Evolutionary conservation across 64 coral and sea anemone species (phyloP).

Genomic region (Trachythela sp.): DNA sequence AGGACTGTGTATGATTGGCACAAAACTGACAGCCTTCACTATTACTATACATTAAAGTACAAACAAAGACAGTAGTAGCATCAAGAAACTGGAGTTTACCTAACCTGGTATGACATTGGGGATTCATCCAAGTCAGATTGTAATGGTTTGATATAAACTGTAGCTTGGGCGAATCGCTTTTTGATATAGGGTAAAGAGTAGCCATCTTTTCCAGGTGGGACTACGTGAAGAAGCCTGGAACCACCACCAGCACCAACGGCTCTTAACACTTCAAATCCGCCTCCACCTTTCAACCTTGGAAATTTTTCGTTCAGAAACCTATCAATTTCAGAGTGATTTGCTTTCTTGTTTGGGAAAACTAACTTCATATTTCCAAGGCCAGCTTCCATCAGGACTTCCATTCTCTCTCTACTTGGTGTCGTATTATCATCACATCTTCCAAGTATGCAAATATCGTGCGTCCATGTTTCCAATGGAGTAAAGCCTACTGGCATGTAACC

Average conservation of each 20-base stretch:
- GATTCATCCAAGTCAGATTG: conserved; percentile 51
- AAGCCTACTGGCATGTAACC: background rate
- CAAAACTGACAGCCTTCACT: too few species aligned
- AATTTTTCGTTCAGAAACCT: too few species aligned
- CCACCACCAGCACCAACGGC: conserved; percentile 49
- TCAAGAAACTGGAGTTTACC: background rate
- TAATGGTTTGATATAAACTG: conserved; percentile 43
- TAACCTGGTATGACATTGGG: background rate
- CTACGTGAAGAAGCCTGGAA: conserved; percentile 25
- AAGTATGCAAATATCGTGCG: conserved; percentile 43
- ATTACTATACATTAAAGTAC: too few species aligned
- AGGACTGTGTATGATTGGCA: too few species aligned
- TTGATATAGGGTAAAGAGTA: conserved; percentile 39
- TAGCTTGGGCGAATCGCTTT: conserved; percentile 45
- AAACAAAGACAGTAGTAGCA: background rate
- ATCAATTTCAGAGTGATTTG: too few species aligned
- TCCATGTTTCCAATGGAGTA: conserved; percentile 51
- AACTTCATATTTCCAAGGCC: too few species aligned
- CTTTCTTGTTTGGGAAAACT: too few species aligned
- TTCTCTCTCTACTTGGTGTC: too few species aligned
- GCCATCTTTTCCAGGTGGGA: too few species aligned
- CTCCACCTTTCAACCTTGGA: too few species aligned
- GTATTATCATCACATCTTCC: conserved; percentile 27
- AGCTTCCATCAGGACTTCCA: too few species aligned
- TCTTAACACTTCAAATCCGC: conserved; percentile 42